Base-by-base conservation (phyloP, 1,140 invertebrate species). In the Ceratoteleas bidentatus region DNA sequence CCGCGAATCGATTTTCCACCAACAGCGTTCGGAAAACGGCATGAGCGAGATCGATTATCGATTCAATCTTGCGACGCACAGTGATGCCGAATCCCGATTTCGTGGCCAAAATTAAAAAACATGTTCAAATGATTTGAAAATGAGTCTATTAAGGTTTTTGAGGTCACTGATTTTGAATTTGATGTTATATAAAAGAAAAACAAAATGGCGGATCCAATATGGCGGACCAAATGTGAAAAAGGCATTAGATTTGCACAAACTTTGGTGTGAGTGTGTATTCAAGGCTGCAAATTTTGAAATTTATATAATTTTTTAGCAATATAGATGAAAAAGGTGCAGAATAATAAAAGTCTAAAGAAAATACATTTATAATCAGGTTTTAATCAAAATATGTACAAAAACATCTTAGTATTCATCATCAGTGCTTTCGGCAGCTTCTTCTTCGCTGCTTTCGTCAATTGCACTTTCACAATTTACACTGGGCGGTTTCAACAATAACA, bases 401-500 rank as follows among this genome's bases (percentile, higher is more conserved):
- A 24, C 24, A 24, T 24, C 24, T 40, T 40, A 40, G 10, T 9
- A 40, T 40, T 40, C 36, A 11, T 40, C 36, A 11, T 40, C 36
- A 9, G 36, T 3, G 36, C 7, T 9, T 8, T 40, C 7, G 7
- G 10, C 36, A 45, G 43, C 10, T n/a, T 50, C 49, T 5, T 50
- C 45, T n/a, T 14, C 13, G 13, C 45, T 47, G 45, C 45, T 47
- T 47, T 47, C 24, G 24, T 24, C 4, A 24, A 24, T 24, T 24
- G 24, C 24, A 24, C 24, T 24, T 24, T 24, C 24, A 6, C 6
- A n/a, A n/a, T 47, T 47, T 6, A 47, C 1, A 47, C 45, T 47
- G 0, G 60, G 60, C 15, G 61, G 33, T 6, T 40, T 65, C 40
- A 65, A n/a, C 0, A 65, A 13, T 24, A 16, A 2, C 5, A 65